These are phyloP conservation scores for Sebastes baramenuke DNA, from an alignment of 2,797 vertebrate genomes.

Conservation along the genomic window DNA sequence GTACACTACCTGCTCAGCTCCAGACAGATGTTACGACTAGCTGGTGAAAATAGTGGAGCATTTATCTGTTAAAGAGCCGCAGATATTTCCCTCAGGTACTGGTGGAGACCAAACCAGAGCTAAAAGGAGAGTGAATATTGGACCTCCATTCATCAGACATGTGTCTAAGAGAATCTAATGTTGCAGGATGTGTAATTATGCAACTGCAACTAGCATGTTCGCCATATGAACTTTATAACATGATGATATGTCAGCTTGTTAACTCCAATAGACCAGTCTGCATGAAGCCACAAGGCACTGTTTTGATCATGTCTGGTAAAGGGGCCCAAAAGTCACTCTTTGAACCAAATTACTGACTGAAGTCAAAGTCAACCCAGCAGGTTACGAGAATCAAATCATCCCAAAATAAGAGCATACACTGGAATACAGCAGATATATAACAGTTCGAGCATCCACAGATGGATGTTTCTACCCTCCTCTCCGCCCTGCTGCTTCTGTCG, in stretches of 20 bases:
- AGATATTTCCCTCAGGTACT: neutral
- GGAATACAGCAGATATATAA: neutral
- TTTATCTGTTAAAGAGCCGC: neutral
- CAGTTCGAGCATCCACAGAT: neutral
- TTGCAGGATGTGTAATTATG: neutral
- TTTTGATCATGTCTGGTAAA: neutral
- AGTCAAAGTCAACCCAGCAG: neutral
- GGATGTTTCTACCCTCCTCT: neutral
- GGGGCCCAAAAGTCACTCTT: neutral
- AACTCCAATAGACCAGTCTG: neutral
- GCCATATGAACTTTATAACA: neutral
- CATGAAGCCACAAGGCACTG: neutral
- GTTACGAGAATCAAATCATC: neutral
- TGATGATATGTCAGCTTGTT: neutral
- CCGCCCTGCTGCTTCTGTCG: neutral
- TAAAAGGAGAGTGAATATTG: neutral
- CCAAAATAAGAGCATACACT: neutral
- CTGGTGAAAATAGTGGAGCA: neutral
- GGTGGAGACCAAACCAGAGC: neutral
- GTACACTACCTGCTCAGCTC: fast-evolving
- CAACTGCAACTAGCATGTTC: neutral
- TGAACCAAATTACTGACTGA: neutral
- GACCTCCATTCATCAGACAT: neutral
- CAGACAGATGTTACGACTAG: neutral
- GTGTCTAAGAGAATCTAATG: neutral